Base-by-base conservation (phyloP, 2,113 vertebrate genomes). In the Petaurus breviceps region DNA sequence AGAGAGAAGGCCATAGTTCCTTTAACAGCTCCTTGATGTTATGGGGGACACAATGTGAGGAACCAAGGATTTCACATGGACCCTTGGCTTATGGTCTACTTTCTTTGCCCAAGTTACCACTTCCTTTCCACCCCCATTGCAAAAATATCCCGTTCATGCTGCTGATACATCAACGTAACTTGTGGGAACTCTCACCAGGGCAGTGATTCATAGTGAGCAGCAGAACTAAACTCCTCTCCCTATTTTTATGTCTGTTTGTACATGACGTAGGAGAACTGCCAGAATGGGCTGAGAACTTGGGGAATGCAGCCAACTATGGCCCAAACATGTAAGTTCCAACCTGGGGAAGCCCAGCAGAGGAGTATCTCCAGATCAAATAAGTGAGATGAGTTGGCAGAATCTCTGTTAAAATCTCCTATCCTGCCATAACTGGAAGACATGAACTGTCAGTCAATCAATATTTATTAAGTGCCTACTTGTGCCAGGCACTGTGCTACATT, bases 161-260 rank as follows among this genome's bases (percentile, higher is more conserved):
- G 89, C 89, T 97, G 94, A 95, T 52, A 51, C 90, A 95, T 89
- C 96, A 93, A 93, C 91, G 50, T 95, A 57, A 84, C 51, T 77
- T 95, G 96, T 90, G 95, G 96, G 95, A 89, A 68, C 46, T 97
- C 92, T 96, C 95, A 94, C 93, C 93, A 37, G 57, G 19, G 16
- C 93, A 26, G n/a, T 98, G 97, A 98, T 91, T 97, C 97, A 96
- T 12, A 25, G 31, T 4, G 2, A 90, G 55, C 89, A 96, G 89
- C 47, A 93, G 91, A 37, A 92, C 96, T 97, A 77, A 90, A 94
- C 96, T 97, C 91, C 89, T 10, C 91, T 95, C 51, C n/a, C 47
- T 52, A 97, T 12, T 89, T 90, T 47, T 84, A 31, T 77, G 28
- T 90, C n/a, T 96, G 26, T 51, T 46, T 90, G 91, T 84, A 43